These are phyloP conservation scores for Pangasius krempfi DNA, from an alignment of 2,797 vertebrate species.

Conservation along the genomic window DNA sequence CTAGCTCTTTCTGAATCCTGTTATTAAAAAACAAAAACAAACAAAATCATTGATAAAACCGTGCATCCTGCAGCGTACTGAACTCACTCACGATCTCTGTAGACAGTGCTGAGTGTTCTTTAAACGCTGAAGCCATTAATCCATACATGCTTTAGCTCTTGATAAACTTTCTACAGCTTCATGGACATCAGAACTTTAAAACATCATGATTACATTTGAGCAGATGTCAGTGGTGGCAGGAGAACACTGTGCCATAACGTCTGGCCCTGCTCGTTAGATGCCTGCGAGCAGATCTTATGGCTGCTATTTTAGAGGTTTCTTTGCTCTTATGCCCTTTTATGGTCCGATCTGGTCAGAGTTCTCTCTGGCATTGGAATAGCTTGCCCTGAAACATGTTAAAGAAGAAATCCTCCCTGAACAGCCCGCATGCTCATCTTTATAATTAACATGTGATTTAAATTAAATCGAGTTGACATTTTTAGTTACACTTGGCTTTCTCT, in stretches of 20 bases:
- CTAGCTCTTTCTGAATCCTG: conserved; percentile 98
- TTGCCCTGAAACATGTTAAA: neutral
- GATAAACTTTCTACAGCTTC: neutral
- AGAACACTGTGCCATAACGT: neutral
- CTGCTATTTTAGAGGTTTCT: neutral
- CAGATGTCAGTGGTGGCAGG: neutral
- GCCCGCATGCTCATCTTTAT: neutral
- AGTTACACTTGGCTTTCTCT: neutral
- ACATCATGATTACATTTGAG: neutral
- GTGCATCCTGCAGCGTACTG: neutral
- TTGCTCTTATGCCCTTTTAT: neutral
- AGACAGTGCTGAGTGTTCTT: neutral
- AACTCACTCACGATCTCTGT: neutral
- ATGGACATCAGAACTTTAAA: neutral
- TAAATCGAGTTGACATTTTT: too few relatives aligned
- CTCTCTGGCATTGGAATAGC: neutral
- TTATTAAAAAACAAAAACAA: conserved; percentile 20
- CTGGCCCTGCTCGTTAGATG: neutral
- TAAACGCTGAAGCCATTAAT: neutral
- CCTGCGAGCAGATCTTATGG: neutral
- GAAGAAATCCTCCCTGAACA: neutral
- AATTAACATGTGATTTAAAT: neutral
- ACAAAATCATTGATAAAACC: neutral
- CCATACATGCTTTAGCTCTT: neutral
- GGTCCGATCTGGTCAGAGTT: neutral